These are phyloP conservation scores for Pemphredon lugubris DNA, from an alignment of 2,888 invertebrate species.

Conservation along the genomic window DNA sequence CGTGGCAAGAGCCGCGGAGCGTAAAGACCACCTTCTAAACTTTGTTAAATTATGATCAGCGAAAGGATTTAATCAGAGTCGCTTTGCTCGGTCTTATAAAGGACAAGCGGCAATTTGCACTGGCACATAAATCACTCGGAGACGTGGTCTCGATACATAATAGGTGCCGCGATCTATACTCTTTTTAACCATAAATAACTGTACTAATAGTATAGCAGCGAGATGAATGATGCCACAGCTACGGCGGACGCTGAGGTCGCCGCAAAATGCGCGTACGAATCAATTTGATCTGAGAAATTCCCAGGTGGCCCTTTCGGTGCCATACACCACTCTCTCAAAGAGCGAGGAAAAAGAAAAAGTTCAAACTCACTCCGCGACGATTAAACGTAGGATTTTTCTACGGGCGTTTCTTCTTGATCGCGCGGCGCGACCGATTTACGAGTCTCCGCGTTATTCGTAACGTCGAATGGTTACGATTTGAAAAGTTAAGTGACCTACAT, in stretches of 20 bases:
- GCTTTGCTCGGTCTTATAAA: slow-evolving; percentile 61
- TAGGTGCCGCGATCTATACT: slow-evolving; percentile 62
- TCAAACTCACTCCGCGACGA: slow-evolving; percentile 70
- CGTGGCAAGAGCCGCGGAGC: not conserved
- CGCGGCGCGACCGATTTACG: too few relatives aligned
- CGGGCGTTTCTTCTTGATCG: slow-evolving; percentile 12
- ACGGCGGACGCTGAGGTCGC: slow-evolving; percentile 35
- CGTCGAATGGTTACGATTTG: not conserved
- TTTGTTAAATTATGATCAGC: slow-evolving; percentile 53
- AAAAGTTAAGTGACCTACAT: too few relatives aligned
- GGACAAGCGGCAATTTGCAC: slow-evolving; percentile 70
- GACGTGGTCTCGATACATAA: slow-evolving; percentile 65
- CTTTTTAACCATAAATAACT: slow-evolving; percentile 69
- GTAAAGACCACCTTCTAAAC: slow-evolving; percentile 43
- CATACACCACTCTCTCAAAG: not conserved
- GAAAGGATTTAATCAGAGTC: slow-evolving; percentile 65
- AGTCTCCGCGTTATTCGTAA: not conserved
- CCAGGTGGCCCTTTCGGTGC: slow-evolving; percentile 62
- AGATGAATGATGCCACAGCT: slow-evolving; percentile 65
- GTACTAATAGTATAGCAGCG: slow-evolving; percentile 65
- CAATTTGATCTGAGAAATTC: slow-evolving; percentile 68
- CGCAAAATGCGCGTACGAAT: slow-evolving; percentile 64
- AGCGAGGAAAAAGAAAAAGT: slow-evolving; percentile 59
- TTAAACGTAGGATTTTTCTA: slow-evolving; percentile 56
- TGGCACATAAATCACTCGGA: slow-evolving; percentile 62